Base-by-base conservation (phyloP, 2,888 invertebrate genomes). In the Parnassius smintheus region DNA sequence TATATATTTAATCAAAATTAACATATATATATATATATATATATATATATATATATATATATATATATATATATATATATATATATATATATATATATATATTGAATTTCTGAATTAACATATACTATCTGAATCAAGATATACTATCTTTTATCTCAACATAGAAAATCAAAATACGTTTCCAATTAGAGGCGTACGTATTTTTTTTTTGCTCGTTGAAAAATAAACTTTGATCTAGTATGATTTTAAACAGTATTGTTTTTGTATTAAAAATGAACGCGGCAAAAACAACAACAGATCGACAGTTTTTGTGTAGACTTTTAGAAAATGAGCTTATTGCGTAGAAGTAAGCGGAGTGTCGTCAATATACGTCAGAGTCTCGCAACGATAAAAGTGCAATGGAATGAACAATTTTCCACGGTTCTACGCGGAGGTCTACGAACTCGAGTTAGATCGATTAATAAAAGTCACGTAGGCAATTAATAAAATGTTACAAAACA, bases 401-500 rank as follows among this genome's bases (percentile, higher is more conserved):
- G 49, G 25, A 53, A 53, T 60, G 56, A 35, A 60, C 59, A 41
- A 64, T 64, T 64, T 56, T 56, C 60, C 56, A 60, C 59, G 56
- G 22, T 44, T 25, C 59, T 59, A 56, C 42, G 51, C 13, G 13
- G 52, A 51, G 59, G 56, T 64, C 52, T 48, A 53, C 56, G 64
- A 60, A 64, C 64, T 49, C 56, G 41, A 41, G 59, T 41, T 1
- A 54, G 51, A 56, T 45, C 59, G 42, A 52, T 74, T 69, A 70
- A 66, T 69, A 75, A 71, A 68, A 70, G 70, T 72, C 73, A 73
- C 70, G 70, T 68, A 72, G 65, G 66, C 74, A 71, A 81, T 81
- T 78, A 81, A 79, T 80, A 75, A 73, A 67, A 75, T 64, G 72
- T 77, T 35, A 35, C 35, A 35, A 35, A 35, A 35, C 35, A 25